Base-by-base conservation (phyloP, 2,113 vertebrate genomes). In the Chaetorhynchus papuensis region DNA sequence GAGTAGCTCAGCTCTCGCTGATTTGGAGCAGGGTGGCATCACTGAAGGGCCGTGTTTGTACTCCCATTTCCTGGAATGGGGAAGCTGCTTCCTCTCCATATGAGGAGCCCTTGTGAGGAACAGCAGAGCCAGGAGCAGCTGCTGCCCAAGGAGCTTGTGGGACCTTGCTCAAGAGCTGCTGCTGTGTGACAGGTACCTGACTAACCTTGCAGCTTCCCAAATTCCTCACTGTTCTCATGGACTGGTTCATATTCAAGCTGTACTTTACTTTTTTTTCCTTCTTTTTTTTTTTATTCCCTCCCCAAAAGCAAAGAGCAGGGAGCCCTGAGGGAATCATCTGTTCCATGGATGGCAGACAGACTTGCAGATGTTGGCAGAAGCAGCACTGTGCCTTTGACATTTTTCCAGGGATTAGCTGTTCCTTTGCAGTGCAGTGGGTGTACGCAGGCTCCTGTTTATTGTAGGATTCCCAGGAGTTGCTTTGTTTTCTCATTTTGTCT, bases 381-480 rank as follows among this genome's bases (percentile, higher is more conserved):
- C 57, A 76, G 49, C 18, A 0, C 47, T 37, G 6, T 68, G 52
- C 37, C 56, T 28, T n/a, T 87, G 94, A 89, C 35, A 60, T 96
- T 97, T 96, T 95, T 18, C 64, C 88, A 93, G 86, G 92, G 96
- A 95, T 97, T 90, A 96, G 69, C 86, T 93, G 88, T 93, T 95
- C 68, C 71, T 81, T 49, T 71, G 52, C 85, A 54, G 68, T 12
- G 61, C 6, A 4, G 14, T 63, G 33, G 71, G 66, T 37, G 33
- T 41, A 27, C 4, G 6, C 44, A 63, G 33, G 37, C 85, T 90
- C 60, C 91, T 76, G 56, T 42, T 94, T 44, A 35, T 77, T n/a
- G 30, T 6, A 20, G 57, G 75, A 60, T 74, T 66, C 52, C 53
- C 83, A 33, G 15, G 45, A 69, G 16, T 11, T 2, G 1, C 47